Evolutionary conservation across 2,113 vertebrate genomes (phyloP), one percentile per base, ranked within the genome.

Genomic region (Tauraco erythrolophus): DNA sequence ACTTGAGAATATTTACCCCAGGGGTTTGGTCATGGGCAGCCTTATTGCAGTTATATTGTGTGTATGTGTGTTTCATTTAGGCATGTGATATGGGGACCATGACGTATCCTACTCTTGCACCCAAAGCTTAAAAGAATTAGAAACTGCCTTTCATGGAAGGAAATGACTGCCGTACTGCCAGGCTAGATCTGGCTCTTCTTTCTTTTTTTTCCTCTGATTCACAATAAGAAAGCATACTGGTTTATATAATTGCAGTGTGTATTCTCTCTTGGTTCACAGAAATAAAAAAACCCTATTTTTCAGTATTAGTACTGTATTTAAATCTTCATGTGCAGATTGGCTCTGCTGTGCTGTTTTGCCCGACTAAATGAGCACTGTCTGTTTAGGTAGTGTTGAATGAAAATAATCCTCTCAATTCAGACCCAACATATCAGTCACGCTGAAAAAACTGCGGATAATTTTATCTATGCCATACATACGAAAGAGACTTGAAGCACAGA

Each of bases 321-420:
- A 76, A 57, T 68, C 45, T 51, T 53, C 27, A 6, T 19, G 14
- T 78, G 64, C 0, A 0, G 10, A 14, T 81, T 92, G 43, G 60
- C 56, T 94, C 18, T 79, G n/a, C 89, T 68, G 33, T 50, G 12
- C 77, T 87, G 66, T n/a, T 57, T 97, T 82, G 83, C 51, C 62
- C 1, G 3, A 51, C 93, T 76, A 95, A 94, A 89, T 83, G 89
- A 94, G 66, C 75, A 88, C 81, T 89, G 45, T 91, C 66, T 96
- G 19, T 83, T 96, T 95, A 89, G 84, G 84, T 62, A 72, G 45
- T 89, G 84, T 94, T 96, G 94, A 95, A 97, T 95, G 95, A 95
- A 96, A 96, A 94, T 92, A 96, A 88, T 94, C 70, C 62, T 89
- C 87, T 91, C 74, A 27, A 92, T 97, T 91, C 92, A 97, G 92